Conservation (phyloP, 2,797 vertebrate genomes). For the Arrhamphus sclerolepis region DNA sequence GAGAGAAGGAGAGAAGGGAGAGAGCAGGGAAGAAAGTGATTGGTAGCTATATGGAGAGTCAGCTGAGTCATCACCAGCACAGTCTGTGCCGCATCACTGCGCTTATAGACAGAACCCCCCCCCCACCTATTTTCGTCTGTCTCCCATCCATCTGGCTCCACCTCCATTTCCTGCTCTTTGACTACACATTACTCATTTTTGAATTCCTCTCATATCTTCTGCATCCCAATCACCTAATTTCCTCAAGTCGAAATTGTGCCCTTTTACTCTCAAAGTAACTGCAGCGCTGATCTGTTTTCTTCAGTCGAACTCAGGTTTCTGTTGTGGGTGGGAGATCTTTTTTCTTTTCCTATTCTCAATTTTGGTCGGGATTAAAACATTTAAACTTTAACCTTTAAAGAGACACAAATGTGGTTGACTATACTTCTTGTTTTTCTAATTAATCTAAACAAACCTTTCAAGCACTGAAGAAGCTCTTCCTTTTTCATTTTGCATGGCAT, state of each 20-base stretch:
- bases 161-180: conserved; percentile 64
- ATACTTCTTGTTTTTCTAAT: conserved; percentile 15
- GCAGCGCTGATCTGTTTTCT: conserved; percentile 18
- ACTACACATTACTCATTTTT: conserved; percentile 37
- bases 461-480: conserved; percentile 19
- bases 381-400: no score
- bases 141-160: conserved; percentile 61
- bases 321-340: no score
- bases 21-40: conserved; percentile 65
- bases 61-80: conserved; percentile 85
- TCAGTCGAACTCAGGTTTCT: conserved; percentile 9
- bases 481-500: conserved; percentile 1
- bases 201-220: conserved; percentile 26
- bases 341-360: no score
- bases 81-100: conserved; percentile 83
- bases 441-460: conserved; percentile 2
- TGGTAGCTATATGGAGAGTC: conserved; percentile 83
- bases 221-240: conserved; percentile 26
- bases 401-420: background rate
- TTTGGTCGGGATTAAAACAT: no score
- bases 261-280: conserved; percentile 34
- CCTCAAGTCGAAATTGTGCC: conserved; percentile 12
- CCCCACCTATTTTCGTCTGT: conserved; percentile 58
- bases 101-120: conserved; percentile 80
- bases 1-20: conserved; percentile 28